Percentiles rank a stretch among this genome's conserved stretches.
phyloP scores from a whole-genome alignment of 2,888 invertebrate species.

The Ypsolopha scabrella region DNA sequence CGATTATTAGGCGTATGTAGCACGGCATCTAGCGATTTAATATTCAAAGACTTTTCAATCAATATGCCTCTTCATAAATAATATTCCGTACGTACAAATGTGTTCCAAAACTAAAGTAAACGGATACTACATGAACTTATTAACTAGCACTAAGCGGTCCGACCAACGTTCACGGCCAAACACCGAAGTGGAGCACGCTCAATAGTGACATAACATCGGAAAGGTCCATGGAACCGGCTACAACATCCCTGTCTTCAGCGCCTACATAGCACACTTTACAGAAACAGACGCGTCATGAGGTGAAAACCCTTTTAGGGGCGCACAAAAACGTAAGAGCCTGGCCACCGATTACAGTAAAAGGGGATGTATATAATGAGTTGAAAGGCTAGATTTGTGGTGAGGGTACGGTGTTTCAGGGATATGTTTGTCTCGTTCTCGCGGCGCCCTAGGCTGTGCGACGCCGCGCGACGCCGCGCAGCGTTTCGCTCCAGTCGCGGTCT shows the following conservation, averaged over 20 bases:
- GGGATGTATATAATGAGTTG: conserved; percentile 51
- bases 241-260: conserved; percentile 62
- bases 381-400: conserved; percentile 59
- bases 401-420: conserved; percentile 33
- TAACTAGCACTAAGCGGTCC: background rate
- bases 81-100: no score
- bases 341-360: conserved; percentile 44
- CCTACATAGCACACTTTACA: conserved; percentile 42
- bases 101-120: no score
- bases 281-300: conserved; percentile 48
- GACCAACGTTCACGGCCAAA: conserved; percentile 52
- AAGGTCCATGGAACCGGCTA: conserved; percentile 50
- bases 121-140: background rate
- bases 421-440: conserved; percentile 62
- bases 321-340: conserved; percentile 55
- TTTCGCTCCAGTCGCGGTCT: conserved; percentile 65
- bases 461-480: conserved; percentile 41
- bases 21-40: no score
- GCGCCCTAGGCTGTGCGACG: conserved; percentile 45
- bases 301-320: conserved; percentile 59
- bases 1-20: no score
- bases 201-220: conserved; percentile 61
- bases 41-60: no score
- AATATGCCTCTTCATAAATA: no score
- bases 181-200: conserved; percentile 52